Percentiles rank a stretch among this genome's conserved stretches.
phyloP scores from a whole-genome alignment of 2,888 invertebrate genomes.

The Nasonovia ribisnigri region DNA sequence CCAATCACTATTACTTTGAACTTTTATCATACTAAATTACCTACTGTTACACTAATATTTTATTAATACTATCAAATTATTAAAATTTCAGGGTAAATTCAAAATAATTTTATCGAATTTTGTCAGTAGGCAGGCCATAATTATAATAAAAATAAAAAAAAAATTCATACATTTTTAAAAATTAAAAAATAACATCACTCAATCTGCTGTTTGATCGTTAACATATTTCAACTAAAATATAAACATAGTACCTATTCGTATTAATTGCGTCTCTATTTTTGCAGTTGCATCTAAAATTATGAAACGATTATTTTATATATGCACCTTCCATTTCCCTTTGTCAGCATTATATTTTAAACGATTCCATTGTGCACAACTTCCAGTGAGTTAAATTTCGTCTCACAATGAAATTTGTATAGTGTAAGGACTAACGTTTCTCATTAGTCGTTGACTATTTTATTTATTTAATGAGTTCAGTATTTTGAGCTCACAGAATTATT shows the following conservation, averaged over 20 bases:
- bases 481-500: background rate
- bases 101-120: background rate
- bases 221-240: background rate
- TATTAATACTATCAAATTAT: background rate
- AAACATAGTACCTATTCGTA: background rate
- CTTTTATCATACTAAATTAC: background rate
- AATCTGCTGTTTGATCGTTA: background rate
- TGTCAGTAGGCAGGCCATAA: background rate
- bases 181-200: background rate
- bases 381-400: conserved; percentile 19
- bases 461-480: conserved; percentile 22
- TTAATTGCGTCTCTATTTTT: background rate
- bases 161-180: background rate
- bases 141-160: background rate
- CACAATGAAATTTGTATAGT: background rate
- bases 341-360: conserved; percentile 22
- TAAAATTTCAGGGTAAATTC: background rate
- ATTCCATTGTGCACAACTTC: background rate
- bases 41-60: background rate
- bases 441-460: conserved; percentile 28
- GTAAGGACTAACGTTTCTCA: background rate
- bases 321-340: background rate
- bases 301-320: background rate
- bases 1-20: background rate
- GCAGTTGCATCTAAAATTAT: background rate